Conservation (phyloP, 2,797 vertebrate species). For the Cyclopterus lumpus region DNA sequence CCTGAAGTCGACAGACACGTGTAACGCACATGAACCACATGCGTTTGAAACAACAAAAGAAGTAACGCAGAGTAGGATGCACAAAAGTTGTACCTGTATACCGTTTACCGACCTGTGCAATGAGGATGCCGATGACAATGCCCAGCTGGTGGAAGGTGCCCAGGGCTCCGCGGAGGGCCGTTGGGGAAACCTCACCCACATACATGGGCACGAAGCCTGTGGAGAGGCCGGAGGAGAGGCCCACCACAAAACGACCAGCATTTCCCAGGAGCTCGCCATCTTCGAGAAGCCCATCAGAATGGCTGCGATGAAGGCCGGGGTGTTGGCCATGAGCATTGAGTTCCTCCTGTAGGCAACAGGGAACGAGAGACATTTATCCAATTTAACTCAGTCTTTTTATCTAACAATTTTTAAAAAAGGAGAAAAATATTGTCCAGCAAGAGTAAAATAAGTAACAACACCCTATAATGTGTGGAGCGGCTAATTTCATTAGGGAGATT, state of each 20-base stretch:
- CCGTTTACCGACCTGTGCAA: slow-evolving; percentile 88
- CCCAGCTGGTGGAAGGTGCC: slow-evolving; percentile 97
- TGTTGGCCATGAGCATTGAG: slow-evolving; percentile 94
- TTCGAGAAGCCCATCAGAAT: slow-evolving; percentile 96
- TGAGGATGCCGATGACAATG: slow-evolving; percentile 94
- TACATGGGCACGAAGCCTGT: slow-evolving; percentile 99
- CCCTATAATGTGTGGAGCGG: slow-evolving; percentile 11
- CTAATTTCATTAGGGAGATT: slow-evolving; percentile 2
- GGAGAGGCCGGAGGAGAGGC: slow-evolving; percentile 93
- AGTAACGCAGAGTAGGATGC: not conserved
- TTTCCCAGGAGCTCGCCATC: slow-evolving; percentile 91
- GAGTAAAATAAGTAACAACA: slow-evolving; percentile 31
- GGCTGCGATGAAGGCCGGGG: slow-evolving; percentile 88
- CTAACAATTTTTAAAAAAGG: too few relatives aligned
- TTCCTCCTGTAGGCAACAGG: slow-evolving; percentile 87
- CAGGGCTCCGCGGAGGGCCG: slow-evolving; percentile 90
- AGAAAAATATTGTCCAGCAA: slow-evolving; percentile 14
- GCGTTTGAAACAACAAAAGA: not conserved
- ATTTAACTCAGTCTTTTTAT: not conserved
- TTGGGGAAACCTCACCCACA: slow-evolving; percentile 94
- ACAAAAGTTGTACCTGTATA: not conserved
- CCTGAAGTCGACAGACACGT: slow-evolving; percentile 75
- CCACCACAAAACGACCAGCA: slow-evolving; percentile 95
- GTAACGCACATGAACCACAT: not conserved
- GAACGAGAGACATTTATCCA: not conserved